A percentile compares a stretch with the other conserved stretches of the same genome.
Evolutionary conservation across 2,113 vertebrate species (phyloP).

Genomic region (Cyanoderma ruficeps): DNA sequence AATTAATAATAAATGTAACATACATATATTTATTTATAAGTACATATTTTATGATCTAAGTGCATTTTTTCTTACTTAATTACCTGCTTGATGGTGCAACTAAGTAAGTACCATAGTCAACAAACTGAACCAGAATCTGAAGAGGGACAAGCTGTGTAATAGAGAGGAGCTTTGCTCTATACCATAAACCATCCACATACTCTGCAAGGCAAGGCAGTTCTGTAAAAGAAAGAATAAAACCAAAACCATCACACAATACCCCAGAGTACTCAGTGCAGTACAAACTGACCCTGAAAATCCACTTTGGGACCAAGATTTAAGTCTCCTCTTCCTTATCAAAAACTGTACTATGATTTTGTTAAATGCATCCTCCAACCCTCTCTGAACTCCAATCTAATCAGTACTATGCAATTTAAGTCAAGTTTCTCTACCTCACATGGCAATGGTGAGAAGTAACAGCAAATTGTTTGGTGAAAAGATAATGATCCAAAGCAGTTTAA

Average conservation of each 20-base stretch:
- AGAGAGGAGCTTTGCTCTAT: slow-evolving; percentile 83
- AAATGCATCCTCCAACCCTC: not conserved
- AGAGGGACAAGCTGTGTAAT: slow-evolving; percentile 78
- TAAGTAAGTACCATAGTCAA: slow-evolving; percentile 89
- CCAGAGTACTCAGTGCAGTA: not conserved
- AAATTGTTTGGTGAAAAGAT: not conserved
- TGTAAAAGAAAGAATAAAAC: slow-evolving; percentile 56
- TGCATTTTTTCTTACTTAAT: not conserved
- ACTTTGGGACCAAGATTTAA: not conserved
- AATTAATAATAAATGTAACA: not conserved
- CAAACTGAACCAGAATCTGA: slow-evolving; percentile 82
- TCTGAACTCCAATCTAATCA: not conserved
- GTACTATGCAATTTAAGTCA: not conserved
- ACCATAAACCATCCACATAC: slow-evolving; percentile 87
- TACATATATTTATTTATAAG: fast-evolving
- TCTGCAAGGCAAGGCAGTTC: slow-evolving; percentile 88
- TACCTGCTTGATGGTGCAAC: slow-evolving; percentile 82
- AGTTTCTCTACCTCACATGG: not conserved
- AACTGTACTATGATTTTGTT: not conserved
- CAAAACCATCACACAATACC: not conserved
- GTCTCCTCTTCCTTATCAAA: not conserved
- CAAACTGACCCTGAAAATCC: not conserved
- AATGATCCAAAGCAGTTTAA: not conserved
- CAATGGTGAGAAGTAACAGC: not conserved
- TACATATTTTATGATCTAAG: fast-evolving